Evolutionary conservation across 2,888 invertebrate species (phyloP).

Genomic region (Vannuccia rotundouncinata): DNA sequence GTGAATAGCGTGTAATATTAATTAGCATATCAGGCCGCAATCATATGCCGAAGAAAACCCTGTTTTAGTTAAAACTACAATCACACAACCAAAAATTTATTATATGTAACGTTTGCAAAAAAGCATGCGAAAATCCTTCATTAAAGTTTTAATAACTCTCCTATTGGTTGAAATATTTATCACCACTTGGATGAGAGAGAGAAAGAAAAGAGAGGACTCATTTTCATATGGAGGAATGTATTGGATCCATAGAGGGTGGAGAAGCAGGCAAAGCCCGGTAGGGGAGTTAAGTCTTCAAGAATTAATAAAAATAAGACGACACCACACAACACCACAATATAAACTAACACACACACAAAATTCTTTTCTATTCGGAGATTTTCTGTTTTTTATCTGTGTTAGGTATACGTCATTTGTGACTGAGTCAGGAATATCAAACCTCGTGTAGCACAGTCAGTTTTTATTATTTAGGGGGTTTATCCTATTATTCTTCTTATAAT

Average conservation of each 20-base stretch:
- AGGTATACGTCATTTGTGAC: too few relatives aligned
- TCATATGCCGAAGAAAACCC: background rate
- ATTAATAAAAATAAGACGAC: background rate
- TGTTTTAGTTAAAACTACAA: background rate
- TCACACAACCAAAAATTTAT: background rate
- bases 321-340: background rate
- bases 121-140: slow-evolving; percentile 16
- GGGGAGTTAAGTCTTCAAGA: background rate
- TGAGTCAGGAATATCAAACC: too few relatives aligned
- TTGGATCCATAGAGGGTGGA: too few relatives aligned
- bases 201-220: background rate
- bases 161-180: slow-evolving; percentile 20
- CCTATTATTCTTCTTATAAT: too few relatives aligned
- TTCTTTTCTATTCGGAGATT: too few relatives aligned
- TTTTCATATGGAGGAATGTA: background rate
- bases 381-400: too few relatives aligned
- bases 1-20: too few relatives aligned
- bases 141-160: slow-evolving; percentile 26
- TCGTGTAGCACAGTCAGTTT: too few relatives aligned
- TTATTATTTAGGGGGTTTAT: too few relatives aligned
- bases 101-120: background rate
- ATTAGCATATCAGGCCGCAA: background rate
- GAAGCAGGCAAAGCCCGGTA: too few relatives aligned
- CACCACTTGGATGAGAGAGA: background rate
- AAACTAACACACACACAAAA: too few relatives aligned